Base-by-base conservation (phyloP, 64 coral and sea anemone species). In the Montipora efflorescens region DNA sequence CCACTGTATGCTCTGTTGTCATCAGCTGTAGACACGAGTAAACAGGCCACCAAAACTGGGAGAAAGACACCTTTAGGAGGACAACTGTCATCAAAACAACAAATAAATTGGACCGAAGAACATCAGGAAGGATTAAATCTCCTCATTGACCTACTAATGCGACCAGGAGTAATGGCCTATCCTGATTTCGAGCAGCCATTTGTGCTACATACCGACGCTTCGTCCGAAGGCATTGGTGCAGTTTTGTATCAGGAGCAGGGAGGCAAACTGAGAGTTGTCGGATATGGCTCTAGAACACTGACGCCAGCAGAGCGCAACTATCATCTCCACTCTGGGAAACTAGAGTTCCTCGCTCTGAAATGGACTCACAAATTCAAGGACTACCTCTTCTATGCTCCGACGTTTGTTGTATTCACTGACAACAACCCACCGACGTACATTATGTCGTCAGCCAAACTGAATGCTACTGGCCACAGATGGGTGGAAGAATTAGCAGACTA, bases 251-350 rank as follows among this genome's bases (percentile, higher is more conserved):
- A 0, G 62, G 62, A 67, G n/a, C 1, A 67, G 62, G 62, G 62
- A 16, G 75, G 75, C 75, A 77, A 77, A 77, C 45, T 77, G 75
- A 77, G 75, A 77, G 75, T 77, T 45, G 75, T 18, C 43, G 75
- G 75, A 45, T 12, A 77, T 77, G 75, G 75, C 75, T 50, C 28
- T 12, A 47, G 75, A 47, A 77, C 75, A 77, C 43, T 77, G 7
- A 77, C 46, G 45, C 77, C 44, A 51, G 5, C 46, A 52, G 48
- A 57, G 48, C 47, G 46, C 18, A 79, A 79, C 47, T 79, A 79
- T 52, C 77, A 51, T 15, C 11, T 51, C 4, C 77, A 79, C 18
- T 79, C 77, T 18, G 77, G 47, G 48, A 79, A 79, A 79, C 18
- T 52, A 18, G 49, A 79, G 19, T 79, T 79, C 48, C 18, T 8